These are phyloP conservation scores for Marisa cornuarietis DNA, from an alignment of 1,140 invertebrate species.

Conservation along the genomic window DNA sequence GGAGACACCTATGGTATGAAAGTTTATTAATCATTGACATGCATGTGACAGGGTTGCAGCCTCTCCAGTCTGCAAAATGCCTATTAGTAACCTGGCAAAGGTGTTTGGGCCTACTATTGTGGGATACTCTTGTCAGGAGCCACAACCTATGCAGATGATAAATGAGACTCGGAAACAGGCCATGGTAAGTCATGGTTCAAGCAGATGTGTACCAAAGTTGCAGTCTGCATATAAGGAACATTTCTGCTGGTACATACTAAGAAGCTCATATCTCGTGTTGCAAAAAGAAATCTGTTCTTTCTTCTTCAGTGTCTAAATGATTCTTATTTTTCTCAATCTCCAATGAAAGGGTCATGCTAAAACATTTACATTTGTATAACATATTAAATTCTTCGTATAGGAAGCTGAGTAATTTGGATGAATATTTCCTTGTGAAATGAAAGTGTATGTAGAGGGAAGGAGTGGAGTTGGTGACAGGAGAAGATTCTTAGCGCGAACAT, in stretches of 20 bases:
- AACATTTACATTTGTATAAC: too few relatives aligned
- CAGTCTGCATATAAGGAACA: too few relatives aligned
- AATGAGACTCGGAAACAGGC: slow-evolving; percentile 73
- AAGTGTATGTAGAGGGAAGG: background rate
- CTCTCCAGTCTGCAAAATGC: slow-evolving; percentile 81
- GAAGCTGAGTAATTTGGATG: too few relatives aligned
- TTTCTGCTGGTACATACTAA: too few relatives aligned
- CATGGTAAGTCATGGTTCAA: slow-evolving; percentile 63
- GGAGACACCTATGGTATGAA: background rate
- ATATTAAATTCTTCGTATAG: too few relatives aligned
- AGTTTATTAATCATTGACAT: slow-evolving; percentile 3
- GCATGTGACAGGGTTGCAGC: slow-evolving; percentile 73
- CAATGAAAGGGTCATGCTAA: too few relatives aligned
- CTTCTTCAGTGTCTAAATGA: too few relatives aligned
- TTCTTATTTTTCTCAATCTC: too few relatives aligned
- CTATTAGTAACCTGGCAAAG: slow-evolving; percentile 78
- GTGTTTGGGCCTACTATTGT: slow-evolving; percentile 88
- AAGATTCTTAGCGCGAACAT: too few relatives aligned
- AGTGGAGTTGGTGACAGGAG: background rate
- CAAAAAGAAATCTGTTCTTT: too few relatives aligned
- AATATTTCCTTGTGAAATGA: background rate
- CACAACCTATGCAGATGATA: slow-evolving; percentile 73
- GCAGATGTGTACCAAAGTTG: too few relatives aligned
- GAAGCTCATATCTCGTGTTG: too few relatives aligned
- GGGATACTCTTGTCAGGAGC: slow-evolving; percentile 79